These are phyloP conservation scores for Andrena hattorfiana DNA, from an alignment of 2,888 invertebrate species.

Conservation along the genomic window DNA sequence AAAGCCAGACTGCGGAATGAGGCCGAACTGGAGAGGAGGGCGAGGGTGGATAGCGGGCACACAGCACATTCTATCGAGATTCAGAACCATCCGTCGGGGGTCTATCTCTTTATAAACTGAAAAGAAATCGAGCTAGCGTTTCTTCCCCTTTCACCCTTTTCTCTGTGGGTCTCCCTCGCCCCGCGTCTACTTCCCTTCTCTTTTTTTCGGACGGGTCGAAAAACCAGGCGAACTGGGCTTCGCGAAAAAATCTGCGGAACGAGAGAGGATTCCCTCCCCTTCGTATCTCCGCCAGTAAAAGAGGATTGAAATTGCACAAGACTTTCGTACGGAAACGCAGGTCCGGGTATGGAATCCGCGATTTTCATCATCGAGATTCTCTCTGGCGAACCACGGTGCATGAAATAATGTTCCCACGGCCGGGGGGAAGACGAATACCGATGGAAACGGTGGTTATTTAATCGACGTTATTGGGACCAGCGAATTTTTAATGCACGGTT, in stretches of 20 bases:
- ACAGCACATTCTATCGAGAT: conserved; percentile 58
- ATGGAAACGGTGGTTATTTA: conserved; percentile 41
- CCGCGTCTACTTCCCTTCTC: background rate
- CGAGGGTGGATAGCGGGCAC: conserved; percentile 29
- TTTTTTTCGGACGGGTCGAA: conserved; percentile 36
- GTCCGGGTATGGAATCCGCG: conserved; percentile 56
- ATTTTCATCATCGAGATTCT: conserved; percentile 59
- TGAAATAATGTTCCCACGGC: conserved; percentile 57
- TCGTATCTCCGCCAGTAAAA: conserved; percentile 36
- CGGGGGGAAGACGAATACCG: conserved; percentile 1
- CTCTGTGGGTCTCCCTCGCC: background rate
- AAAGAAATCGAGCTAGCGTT: conserved; percentile 61
- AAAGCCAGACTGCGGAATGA: conserved; percentile 55
- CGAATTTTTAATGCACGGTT: conserved; percentile 49
- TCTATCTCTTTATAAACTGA: conserved; percentile 60
- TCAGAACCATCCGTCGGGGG: conserved; percentile 43
- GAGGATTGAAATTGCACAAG: conserved; percentile 62
- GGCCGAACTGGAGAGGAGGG: conserved; percentile 46
- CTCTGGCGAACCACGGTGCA: conserved; percentile 30
- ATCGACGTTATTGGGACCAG: conserved; percentile 35
- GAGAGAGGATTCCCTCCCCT: conserved; percentile 11
- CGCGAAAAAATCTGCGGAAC: conserved; percentile 32
- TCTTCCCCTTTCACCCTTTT: background rate
- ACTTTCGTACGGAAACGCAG: conserved; percentile 61
- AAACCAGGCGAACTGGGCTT: conserved; percentile 44